Evolutionary conservation across 2,888 invertebrate genomes (phyloP).

Genomic region (Tubiluchus corallicola): DNA sequence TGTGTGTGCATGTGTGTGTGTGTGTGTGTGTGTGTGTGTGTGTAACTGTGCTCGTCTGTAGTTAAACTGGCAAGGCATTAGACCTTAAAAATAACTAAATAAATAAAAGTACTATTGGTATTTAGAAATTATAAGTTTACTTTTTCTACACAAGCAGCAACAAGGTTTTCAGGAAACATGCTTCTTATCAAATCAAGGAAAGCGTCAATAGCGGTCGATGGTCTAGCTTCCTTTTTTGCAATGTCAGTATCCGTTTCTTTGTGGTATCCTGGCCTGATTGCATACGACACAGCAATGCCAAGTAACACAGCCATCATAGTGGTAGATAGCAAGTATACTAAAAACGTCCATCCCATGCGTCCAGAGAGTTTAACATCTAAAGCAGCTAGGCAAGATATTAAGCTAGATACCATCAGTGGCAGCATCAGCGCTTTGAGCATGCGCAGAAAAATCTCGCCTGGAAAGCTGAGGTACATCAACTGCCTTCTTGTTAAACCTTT

Average conservation of each 20-base stretch:
- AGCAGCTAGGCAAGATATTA: constrained; percentile 41
- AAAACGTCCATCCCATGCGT: constrained; percentile 41
- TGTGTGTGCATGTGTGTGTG: too few relatives aligned
- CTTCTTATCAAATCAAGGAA: constrained; percentile 41
- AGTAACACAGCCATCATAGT: constrained; percentile 43
- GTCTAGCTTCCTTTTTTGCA: constrained; percentile 21
- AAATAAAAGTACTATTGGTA: too few relatives aligned
- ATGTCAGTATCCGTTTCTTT: constrained; percentile 34
- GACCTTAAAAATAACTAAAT: too few relatives aligned
- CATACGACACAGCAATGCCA: constrained; percentile 41
- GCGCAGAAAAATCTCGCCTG: too few relatives aligned
- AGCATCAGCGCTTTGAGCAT: too few relatives aligned
- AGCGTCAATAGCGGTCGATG: constrained; percentile 37
- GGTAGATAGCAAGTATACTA: constrained; percentile 43
- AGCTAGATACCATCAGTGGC: too few relatives aligned
- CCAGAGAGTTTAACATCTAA: constrained; percentile 43
- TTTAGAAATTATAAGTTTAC: too few relatives aligned
- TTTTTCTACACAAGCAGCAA: constrained; percentile 41
- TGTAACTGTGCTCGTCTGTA: too few relatives aligned
- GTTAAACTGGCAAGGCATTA: too few relatives aligned
- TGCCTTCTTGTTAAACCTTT: too few relatives aligned
- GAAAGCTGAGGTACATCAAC: too few relatives aligned
- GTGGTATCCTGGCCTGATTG: constrained; percentile 48
- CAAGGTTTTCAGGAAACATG: constrained; percentile 41
- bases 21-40: too few relatives aligned